Percentiles rank a stretch among this genome's conserved stretches.
phyloP scores from a whole-genome alignment of 2,888 invertebrate species.

The Cheilosia impressa region DNA sequence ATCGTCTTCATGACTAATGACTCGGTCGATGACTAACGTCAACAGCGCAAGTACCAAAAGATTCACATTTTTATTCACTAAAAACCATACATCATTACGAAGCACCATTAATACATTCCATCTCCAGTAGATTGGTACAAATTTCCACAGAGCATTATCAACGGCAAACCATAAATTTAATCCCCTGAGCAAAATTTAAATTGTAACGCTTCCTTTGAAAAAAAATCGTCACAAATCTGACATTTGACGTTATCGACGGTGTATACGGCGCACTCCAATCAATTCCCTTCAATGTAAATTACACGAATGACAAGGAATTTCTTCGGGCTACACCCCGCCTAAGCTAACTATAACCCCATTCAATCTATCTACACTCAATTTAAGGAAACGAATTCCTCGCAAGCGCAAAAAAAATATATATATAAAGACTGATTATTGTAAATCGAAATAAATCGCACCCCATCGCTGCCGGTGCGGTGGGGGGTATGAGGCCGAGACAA shows the following conservation, averaged over 20 bases:
- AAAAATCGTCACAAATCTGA: slow-evolving; percentile 29
- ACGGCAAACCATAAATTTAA: not conserved
- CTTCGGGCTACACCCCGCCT: slow-evolving; percentile 26
- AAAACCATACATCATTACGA: too few species aligned
- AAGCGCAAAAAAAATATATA: slow-evolving; percentile 20
- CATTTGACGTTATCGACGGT: slow-evolving; percentile 54
- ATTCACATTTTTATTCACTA: too few species aligned
- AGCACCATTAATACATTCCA: too few species aligned
- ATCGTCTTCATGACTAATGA: too few species aligned
- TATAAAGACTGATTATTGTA: slow-evolving; percentile 63
- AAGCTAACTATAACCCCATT: slow-evolving; percentile 58
- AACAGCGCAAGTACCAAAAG: too few species aligned
- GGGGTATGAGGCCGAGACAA: slow-evolving; percentile 22
- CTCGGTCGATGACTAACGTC: too few species aligned
- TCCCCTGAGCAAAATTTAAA: not conserved
- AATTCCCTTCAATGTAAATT: slow-evolving; percentile 52
- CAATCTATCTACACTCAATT: slow-evolving; percentile 62
- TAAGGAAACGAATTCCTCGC: slow-evolving; percentile 44
- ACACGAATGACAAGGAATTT: slow-evolving; percentile 42
- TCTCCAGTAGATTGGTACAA: too few species aligned
- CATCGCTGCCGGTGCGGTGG: not conserved
- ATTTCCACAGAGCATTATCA: too few species aligned
- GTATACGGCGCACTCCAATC: slow-evolving; percentile 19
- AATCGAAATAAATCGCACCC: slow-evolving; percentile 72
- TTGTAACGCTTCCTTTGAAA: not conserved